Evolutionary conservation across 2,113 vertebrate species (phyloP).

Genomic region (Formicarius rufipectus): DNA sequence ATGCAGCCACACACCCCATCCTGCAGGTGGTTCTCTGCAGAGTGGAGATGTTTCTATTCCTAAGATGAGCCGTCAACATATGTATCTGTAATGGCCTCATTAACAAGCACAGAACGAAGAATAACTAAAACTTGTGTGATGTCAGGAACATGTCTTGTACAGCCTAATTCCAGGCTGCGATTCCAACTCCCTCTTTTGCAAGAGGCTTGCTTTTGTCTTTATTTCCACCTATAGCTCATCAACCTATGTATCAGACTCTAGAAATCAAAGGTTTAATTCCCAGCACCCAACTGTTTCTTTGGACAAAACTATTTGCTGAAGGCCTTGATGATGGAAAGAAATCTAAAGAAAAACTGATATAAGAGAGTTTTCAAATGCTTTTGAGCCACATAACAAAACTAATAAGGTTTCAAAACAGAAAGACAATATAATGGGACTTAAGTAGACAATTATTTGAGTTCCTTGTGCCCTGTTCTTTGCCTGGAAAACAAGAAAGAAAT

Average conservation of each 20-base stretch:
- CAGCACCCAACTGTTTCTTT: neutral
- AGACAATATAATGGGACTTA: neutral
- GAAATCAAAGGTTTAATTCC: slow-evolving; percentile 22
- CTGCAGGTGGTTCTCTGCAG: slow-evolving; percentile 17
- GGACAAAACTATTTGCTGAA: neutral
- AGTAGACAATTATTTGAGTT: neutral
- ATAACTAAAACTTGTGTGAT: neutral
- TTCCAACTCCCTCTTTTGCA: neutral
- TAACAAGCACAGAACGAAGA: slow-evolving; percentile 13
- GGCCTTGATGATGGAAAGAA: neutral
- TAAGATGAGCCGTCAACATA: slow-evolving; percentile 6
- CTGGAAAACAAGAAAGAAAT: neutral
- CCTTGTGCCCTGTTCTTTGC: neutral
- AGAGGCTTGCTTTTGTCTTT: neutral
- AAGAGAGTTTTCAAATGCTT: neutral
- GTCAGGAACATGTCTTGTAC: neutral
- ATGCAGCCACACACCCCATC: neutral
- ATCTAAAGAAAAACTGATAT: neutral
- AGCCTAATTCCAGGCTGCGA: neutral
- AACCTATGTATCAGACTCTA: neutral
- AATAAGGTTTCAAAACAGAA: slow-evolving; percentile 14
- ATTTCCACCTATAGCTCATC: neutral
- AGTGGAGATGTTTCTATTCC: slow-evolving; percentile 4
- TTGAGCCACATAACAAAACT: neutral
- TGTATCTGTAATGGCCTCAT: slow-evolving; percentile 23